Evolutionary conservation across 2,113 vertebrate genomes (phyloP).

Genomic region (Pan paniscus): DNA sequence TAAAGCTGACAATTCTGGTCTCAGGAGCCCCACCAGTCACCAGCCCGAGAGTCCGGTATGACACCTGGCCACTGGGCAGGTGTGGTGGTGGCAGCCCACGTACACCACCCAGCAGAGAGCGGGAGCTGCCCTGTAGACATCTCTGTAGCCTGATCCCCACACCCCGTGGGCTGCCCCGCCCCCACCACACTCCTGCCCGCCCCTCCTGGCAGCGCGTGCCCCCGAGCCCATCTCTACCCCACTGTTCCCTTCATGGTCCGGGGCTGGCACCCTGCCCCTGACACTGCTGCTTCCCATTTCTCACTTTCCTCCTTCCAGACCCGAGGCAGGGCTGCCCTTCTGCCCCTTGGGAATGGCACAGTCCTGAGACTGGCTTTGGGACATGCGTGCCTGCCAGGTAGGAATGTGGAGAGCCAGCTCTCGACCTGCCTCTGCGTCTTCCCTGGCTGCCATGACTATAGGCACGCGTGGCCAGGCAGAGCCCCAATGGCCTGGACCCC

Average conservation of each 20-base stretch:
- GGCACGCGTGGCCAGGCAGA: rapidly evolving
- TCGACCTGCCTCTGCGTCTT: rapidly evolving
- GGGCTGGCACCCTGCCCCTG: no score
- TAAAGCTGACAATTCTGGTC: rapidly evolving
- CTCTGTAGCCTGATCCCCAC: rapidly evolving
- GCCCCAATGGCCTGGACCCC: not conserved
- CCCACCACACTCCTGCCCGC: rapidly evolving
- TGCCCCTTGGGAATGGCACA: not conserved
- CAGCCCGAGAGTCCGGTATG: rapidly evolving
- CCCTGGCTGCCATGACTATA: rapidly evolving
- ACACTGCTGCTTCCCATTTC: rapidly evolving
- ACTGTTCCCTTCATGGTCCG: not conserved
- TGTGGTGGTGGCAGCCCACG: not conserved
- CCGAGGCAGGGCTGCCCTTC: not conserved
- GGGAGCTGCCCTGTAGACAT: not conserved
- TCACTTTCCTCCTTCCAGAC: not conserved
- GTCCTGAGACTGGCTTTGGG: not conserved
- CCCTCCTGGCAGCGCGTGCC: not conserved
- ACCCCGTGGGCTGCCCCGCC: rapidly evolving
- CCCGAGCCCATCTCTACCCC: not conserved
- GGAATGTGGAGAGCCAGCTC: no score
- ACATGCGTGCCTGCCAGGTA: not conserved
- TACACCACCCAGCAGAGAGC: not conserved
- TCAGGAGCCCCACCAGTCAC: no score
- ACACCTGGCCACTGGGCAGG: rapidly evolving